Evolutionary conservation across 2,113 vertebrate species (phyloP), one percentile per base, ranked within the genome.

Genomic region (Coptodon bakossiorum): DNA sequence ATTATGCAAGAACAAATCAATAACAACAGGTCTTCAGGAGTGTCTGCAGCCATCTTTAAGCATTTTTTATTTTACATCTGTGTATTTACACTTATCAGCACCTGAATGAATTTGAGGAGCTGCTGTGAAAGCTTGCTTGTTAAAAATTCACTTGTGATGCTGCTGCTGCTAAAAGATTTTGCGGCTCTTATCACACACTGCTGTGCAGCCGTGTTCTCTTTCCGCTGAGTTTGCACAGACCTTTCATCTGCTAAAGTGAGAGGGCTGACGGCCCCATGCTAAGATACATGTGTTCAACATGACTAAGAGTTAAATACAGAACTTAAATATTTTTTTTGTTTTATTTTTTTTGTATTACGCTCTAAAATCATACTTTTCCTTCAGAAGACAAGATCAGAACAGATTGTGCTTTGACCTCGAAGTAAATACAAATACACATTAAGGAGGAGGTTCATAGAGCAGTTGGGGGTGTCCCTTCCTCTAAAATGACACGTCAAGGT

Each of bases 221-320:
- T 92, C 84, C 56, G 5, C 85, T 91, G 87, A 90, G 57, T 83
- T 87, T 73, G 80, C 89, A 78, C 5, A 2, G 10, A n/a, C 80
- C 13, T 68, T 79, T 89, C 36, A 38, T 86, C 34, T 29, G 50
- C 88, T 80, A 61, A 84, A 82, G 83, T 6, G 12, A 85, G 73
- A 63, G 34, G 19, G 9, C 84, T 82, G 59, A 91, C 3, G 14
- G 79, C 17, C 53, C 78, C 3, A 3, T 31, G 85, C 50, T 36
- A 88, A 34, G 14, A 73, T 50, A 13, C 43, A 29, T 38, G 16
- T 34, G 19, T 83, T 71, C 56, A 73, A n/a, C 13, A 24, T 0
- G 3, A 11, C 6, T 29, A 29, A 53, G 40, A 79, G 38, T 59
- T 43, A 6, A 61, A 45, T 45, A 29, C 36, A 0, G 16, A 61